Base-by-base conservation (phyloP, 2,888 invertebrate species). In the Amphipyra berbera region DNA sequence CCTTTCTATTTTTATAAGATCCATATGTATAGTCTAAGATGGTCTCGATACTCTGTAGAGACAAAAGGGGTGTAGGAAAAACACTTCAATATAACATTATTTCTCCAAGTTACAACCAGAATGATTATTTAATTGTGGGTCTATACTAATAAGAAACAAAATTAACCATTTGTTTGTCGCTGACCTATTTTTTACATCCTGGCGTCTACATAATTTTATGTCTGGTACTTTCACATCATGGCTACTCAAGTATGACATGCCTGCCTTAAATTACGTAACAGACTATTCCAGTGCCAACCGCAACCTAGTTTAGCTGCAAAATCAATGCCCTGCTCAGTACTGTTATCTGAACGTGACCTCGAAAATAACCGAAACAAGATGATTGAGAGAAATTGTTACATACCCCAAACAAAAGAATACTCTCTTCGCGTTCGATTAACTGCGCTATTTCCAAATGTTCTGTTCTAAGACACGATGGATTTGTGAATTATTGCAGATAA, bases 341-440 rank as follows among this genome's bases (percentile, higher is more conserved):
- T 68, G 84, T 83, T 85, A 84, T 68, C 72, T 69, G 75, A 67
- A 66, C 72, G 64, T 81, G 83, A 79, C 82, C 83, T 75, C 77
- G 61, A 83, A 85, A 82, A 78, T 73, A 47, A 67, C 45, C 67
- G 54, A 70, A 81, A 81, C 77, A 76, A 83, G 73, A 73, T 73
- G 73, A 68, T 58, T 49, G 44, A 52, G 46, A 76, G 74, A 79
- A 83, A 81, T 72, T 76, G 74, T 73, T 75, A 52, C 60, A 68
- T 68, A 67, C 54, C 64, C 65, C 58, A 67, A 67, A 72, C 64
- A 77, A 74, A 71, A 72, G 57, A 41, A 37, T 61, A 41, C 38
- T 50, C 37, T 49, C 46, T 74, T 56, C n/a, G 1, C 21, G 21
- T 21, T 21, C 21, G 52, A 54, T 54, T 41, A 30, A 50, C 35